These are phyloP conservation scores for Rhopalosiphum nymphaeae DNA, from an alignment of 2,888 invertebrate species.

Conservation along the genomic window DNA sequence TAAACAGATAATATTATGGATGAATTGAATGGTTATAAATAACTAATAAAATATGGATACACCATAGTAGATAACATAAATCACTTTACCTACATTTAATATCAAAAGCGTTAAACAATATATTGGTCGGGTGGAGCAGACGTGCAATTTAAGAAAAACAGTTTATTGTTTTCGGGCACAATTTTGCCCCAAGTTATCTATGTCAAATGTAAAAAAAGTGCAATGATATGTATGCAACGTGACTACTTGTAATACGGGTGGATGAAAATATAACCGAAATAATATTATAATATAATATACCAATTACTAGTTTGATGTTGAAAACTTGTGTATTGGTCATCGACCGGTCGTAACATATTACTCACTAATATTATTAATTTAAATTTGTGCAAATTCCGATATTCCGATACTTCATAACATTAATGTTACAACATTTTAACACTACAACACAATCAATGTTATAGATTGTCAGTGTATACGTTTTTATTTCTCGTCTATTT, in stretches of 20 bases:
- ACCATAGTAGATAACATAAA: background rate
- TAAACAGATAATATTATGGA: background rate
- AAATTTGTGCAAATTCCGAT: background rate
- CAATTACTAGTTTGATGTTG: background rate
- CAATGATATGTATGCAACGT: background rate
- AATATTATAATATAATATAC: background rate
- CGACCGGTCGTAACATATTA: background rate
- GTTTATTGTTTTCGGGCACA: background rate
- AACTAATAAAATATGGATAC: background rate
- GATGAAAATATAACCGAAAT: background rate
- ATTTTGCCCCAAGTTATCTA: background rate
- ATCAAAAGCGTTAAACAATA: background rate
- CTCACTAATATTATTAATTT: background rate
- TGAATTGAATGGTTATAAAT: background rate
- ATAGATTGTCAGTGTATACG: background rate
- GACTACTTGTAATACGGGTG: background rate
- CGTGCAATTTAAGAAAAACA: background rate
- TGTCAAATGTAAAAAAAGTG: background rate
- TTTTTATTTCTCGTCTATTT: background rate
- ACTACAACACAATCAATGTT: background rate
- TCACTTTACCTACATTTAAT: background rate
- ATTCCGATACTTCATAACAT: background rate
- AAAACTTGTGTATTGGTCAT: background rate
- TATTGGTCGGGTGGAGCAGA: background rate
- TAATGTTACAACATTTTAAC: background rate